Percentiles rank a stretch among this genome's conserved stretches.
phyloP scores from a whole-genome alignment of 1,140 invertebrate species.

The Holotrichia oblita region DNA sequence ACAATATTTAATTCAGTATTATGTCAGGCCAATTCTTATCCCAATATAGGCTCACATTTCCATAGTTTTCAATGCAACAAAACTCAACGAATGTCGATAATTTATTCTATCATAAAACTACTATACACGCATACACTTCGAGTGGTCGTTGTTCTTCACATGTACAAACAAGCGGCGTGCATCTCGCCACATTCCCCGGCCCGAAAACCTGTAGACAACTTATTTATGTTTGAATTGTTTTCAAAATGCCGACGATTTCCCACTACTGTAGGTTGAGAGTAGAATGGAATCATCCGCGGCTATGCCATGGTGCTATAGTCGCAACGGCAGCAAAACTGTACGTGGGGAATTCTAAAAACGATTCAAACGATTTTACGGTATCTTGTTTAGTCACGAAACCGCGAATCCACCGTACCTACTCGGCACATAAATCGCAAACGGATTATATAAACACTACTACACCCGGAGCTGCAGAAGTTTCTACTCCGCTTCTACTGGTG shows the following conservation, averaged over 20 bases:
- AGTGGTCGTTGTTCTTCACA: conserved; percentile 48
- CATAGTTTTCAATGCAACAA: not conserved
- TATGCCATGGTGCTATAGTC: not conserved
- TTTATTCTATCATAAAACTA: conserved; percentile 48
- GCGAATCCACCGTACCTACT: conserved; percentile 41
- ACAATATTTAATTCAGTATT: too few relatives aligned
- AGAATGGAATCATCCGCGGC: conserved; percentile 50
- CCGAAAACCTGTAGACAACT: conserved; percentile 60
- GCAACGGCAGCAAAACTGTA: not conserved
- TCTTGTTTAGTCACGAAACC: conserved; percentile 58
- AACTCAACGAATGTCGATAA: conserved; percentile 38
- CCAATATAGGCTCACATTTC: too few relatives aligned
- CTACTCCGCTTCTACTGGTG: not conserved
- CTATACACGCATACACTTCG: conserved; percentile 45
- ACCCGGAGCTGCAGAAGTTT: conserved; percentile 17
- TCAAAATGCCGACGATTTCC: conserved; percentile 61
- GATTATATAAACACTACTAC: conserved; percentile 33
- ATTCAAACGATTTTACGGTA: conserved; percentile 59
- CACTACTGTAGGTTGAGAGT: conserved; percentile 52
- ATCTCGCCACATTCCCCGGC: conserved; percentile 54
- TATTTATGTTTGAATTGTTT: conserved; percentile 63
- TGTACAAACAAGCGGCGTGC: conserved; percentile 56
- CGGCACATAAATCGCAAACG: conserved; percentile 35
- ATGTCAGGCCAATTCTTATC: too few relatives aligned
- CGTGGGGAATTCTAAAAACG: conserved; percentile 53